Conservation (phyloP, 2,113 vertebrate species). For the Pelusios castaneus region DNA sequence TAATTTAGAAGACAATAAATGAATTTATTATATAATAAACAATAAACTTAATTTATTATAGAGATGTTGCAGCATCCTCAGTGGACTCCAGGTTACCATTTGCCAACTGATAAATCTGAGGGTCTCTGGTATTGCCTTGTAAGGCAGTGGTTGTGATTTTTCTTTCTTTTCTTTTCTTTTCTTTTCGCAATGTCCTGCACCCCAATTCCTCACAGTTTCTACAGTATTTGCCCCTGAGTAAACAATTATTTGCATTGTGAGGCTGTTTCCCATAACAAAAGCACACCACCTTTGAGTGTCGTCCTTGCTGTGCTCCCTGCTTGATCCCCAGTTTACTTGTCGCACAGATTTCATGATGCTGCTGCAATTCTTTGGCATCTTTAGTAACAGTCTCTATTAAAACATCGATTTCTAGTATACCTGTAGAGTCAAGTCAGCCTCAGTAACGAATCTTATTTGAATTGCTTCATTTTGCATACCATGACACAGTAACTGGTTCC, state of each 20-base stretch:
- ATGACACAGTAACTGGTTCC: conserved; percentile 42
- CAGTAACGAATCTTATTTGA: not conserved
- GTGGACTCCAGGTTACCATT: not conserved
- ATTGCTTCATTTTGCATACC: conserved; percentile 50
- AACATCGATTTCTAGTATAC: not conserved
- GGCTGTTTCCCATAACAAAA: conserved; percentile 32
- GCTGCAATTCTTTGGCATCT: not conserved
- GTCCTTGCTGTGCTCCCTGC: conserved; percentile 22
- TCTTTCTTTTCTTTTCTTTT: no score
- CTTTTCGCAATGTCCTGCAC: not conserved
- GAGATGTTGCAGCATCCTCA: not conserved
- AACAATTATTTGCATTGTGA: conserved; percentile 5
- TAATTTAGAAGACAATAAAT: not conserved
- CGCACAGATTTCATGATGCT: not conserved
- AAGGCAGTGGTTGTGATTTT: not conserved
- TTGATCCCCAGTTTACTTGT: conserved; percentile 9
- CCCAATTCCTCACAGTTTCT: conserved; percentile 9
- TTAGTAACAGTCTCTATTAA: not conserved
- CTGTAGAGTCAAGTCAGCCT: not conserved
- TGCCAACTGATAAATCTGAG: not conserved
- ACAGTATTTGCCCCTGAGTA: not conserved
- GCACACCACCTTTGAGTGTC: not conserved
- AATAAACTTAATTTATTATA: not conserved
- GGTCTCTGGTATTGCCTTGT: not conserved
- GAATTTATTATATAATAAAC: not conserved